These are phyloP conservation scores for Vicugna pacos DNA, from an alignment of 2,113 vertebrate genomes.

Conservation along the genomic window DNA sequence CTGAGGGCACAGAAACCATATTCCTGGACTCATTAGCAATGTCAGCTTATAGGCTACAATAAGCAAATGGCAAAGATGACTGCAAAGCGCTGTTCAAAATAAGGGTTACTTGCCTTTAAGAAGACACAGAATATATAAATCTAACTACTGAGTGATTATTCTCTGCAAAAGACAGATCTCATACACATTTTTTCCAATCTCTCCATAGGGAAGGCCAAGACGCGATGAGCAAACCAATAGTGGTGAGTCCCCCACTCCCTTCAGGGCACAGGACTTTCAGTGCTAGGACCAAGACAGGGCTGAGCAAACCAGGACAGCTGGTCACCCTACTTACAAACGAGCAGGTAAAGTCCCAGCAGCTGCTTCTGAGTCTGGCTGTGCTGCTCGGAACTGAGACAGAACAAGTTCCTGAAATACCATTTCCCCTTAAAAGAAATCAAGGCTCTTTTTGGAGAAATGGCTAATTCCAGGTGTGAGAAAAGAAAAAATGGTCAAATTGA, in stretches of 20 bases:
- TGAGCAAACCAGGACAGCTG: not conserved
- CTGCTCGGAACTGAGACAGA: not conserved
- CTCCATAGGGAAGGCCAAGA: not conserved
- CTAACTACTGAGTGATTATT: not conserved
- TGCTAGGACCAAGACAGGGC: not conserved
- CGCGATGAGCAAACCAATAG: not conserved
- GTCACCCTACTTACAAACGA: not conserved
- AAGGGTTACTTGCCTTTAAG: not conserved
- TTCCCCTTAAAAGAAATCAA: slow-evolving; percentile 21
- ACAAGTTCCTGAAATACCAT: not conserved
- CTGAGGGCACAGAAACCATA: not conserved
- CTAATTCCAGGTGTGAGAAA: not conserved
- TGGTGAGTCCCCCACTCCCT: not conserved
- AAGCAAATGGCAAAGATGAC: not conserved
- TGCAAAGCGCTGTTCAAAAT: not conserved
- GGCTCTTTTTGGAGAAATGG: not conserved
- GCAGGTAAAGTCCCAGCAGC: not conserved
- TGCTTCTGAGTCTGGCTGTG: not conserved
- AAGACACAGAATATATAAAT: not conserved
- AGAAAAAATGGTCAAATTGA: not conserved
- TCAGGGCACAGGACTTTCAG: not conserved
- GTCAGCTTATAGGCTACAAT: not conserved
- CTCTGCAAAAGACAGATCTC: not conserved
- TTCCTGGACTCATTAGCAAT: not conserved
- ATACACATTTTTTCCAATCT: not conserved